Evolutionary conservation across 1,140 invertebrate species (phyloP), one percentile per base, ranked within the genome.

Genomic region (Drosophila mojavensis): DNA sequence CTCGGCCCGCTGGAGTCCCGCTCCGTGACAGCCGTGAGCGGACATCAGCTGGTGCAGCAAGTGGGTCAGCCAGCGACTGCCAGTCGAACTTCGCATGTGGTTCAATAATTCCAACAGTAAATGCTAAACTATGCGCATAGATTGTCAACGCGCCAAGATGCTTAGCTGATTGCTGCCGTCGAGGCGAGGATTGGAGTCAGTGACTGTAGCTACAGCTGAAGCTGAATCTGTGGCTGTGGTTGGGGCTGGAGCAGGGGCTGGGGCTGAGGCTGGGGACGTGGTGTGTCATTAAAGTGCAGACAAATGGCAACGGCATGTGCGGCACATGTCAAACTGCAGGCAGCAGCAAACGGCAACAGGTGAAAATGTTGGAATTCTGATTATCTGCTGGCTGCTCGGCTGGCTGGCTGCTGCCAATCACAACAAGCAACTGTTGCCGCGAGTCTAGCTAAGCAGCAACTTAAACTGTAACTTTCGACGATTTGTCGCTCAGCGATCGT

Each of bases 281-380:
- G 82, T 75, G 84, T 85, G 88, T 89, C 84, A 88, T 88, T 88
- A 88, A 88, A 88, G 84, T 88, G 84, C 84, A 88, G 84, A 88
- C 84, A 88, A 88, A 88, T 89, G 84, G 84, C 84, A 84, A 77
- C 84, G 84, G 84, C 85, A 89, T 89, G 84, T 89, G 84, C 84
- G 84, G 84, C 84, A 89, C 85, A 90, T 89, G 84, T 90, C 84
- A 89, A 81, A 71, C 77, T 74, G 67, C 66, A 68, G 53, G 68
- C 78, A 74, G 75, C 84, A 84, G 73, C 75, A 83, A 83, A 75
- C 64, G 81, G 84, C 85, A 89, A 90, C 84, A 89, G 84, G 84
- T 89, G 85, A 89, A 89, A 89, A 89, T 89, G 84, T 69, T 89
- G 84, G 84, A 89, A 89, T 89, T 89, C 85, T 89, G 85, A 89